Base-by-base conservation (phyloP, 2,888 invertebrate genomes). In the Leucophenga maculata region DNA sequence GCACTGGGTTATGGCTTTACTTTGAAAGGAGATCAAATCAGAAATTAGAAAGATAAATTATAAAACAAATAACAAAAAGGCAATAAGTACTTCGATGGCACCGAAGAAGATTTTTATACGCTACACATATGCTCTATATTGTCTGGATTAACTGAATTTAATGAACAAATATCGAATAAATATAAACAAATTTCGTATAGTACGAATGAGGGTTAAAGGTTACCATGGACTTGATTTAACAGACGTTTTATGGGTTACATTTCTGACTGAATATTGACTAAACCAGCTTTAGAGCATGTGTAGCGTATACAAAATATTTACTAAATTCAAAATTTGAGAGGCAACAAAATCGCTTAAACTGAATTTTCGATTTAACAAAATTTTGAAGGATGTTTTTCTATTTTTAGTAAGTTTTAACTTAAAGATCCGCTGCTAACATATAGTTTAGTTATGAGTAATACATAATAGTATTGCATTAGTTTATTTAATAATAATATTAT, bases 401-500 rank as follows among this genome's bases (percentile, higher is more conserved):
- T 26, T 3, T 26, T 26, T 26, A 26, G 2, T 26, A 26, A 26
- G 26, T 26, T 6, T 11, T 39, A 6, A 39, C 39, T 39, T 39
- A 39, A 39, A 39, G 8, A 39, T 11, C 8, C 39, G 8, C 39
- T 39, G 8, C 39, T 39, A 39, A 39, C 9, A 39, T 11, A 39
- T 11, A 8, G 39, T 39, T 39, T 39, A 39, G 39, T 39, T n/a
- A n/a, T n/a, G 13, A 11, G 6, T 50, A 50, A 50, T n/a, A 46
- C 46, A 14, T 46, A 46, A 50, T 11, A n/a, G 16, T 50, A n/a
- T 16, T 11, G 50, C 13, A n/a, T n/a, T 50, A 16, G 22, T 31
- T 31, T 59, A 22, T 32, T 59, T 67, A 67, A 44, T 64, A 62
- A 55, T n/a, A n/a, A n/a, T n/a, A n/a, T 62, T 64, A 57, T 68